Percentiles rank a stretch among this genome's conserved stretches.
Evolutionary conservation across 2,113 vertebrate species (phyloP).

Genomic region (Coryphaenoides rupestris): DNA sequence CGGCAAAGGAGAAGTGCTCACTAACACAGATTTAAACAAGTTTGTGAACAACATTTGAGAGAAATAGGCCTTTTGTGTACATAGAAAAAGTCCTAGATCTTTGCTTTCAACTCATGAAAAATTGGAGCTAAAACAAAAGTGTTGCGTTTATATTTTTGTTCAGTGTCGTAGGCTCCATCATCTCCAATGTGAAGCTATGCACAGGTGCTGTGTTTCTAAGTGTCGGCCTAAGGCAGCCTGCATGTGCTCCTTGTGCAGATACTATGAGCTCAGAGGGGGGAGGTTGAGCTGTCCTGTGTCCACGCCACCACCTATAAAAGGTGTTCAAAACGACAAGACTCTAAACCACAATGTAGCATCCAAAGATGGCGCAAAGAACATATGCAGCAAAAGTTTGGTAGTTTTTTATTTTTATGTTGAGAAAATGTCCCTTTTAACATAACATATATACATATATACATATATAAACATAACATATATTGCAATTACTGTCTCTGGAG

Average conservation of each 20-base stretch:
- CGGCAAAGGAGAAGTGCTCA: too few relatives aligned
- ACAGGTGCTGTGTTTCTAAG: background rate
- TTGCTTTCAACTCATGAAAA: too few relatives aligned
- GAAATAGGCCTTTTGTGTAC: too few relatives aligned
- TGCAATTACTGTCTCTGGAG: background rate
- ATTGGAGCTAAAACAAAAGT: too few relatives aligned
- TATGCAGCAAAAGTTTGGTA: background rate
- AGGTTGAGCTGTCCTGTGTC: constrained; percentile 49
- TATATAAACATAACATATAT: constrained; percentile 29
- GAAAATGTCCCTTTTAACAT: background rate
- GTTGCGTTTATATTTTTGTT: too few relatives aligned
- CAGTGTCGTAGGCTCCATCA: background rate
- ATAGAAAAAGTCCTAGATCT: too few relatives aligned
- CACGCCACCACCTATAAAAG: constrained; percentile 42
- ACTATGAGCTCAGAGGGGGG: constrained; percentile 54
- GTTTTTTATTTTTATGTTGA: too few relatives aligned
- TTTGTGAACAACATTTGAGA: too few relatives aligned
- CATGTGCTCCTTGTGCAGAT: constrained; percentile 36
- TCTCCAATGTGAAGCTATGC: too few relatives aligned
- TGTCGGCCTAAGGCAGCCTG: background rate
- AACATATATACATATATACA: constrained; percentile 22
- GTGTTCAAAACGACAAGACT: constrained; percentile 27
- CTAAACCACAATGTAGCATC: constrained; percentile 28
- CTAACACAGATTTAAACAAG: too few relatives aligned
- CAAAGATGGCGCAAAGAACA: background rate